Base-by-base conservation (phyloP, 2,888 invertebrate genomes). In the Spilarctia lutea region DNA sequence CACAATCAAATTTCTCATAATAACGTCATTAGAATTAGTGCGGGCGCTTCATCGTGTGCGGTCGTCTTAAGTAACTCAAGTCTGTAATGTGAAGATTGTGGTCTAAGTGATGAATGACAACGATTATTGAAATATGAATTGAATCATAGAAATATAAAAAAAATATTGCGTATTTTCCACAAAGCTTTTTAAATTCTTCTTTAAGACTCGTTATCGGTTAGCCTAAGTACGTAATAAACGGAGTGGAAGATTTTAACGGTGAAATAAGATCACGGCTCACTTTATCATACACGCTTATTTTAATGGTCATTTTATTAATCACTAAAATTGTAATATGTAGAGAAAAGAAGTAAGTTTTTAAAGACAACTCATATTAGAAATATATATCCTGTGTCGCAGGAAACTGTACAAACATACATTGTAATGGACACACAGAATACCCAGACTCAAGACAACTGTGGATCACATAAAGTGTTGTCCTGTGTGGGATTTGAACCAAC, bases 1-100 rank as follows among this genome's bases (percentile, higher is more conserved):
- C 86, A 92, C 91, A 94, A 95, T 95, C 94, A 94, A 91, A 94
- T 94, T 92, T 93, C 92, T 92, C 92, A 95, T 96, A 95, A 94
- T 95, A 94, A 94, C 92, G 89, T 95, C 94, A 95, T 96, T 95
- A 94, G 94, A 96, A 95, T 95, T 95, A 95, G 95, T 94, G 86
- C 91, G 91, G 87, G 86, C 88, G 86, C 85, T 78, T 78, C 94
- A 81, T 90, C 94, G 95, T 96, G 95, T 95, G 95, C 93, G 95
- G 95, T 92, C 81, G 94, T 92, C 80, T 85, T 84, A 81, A 84
- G 85, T 83, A 83, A 86, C 81, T 83, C 79, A 80, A 76, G 81
- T 77, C 48, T 67, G 74, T 78, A 75, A 78, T 71, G 65, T 66
- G 75, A 71, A 75, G 73, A 73, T 39, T 76, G 66, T 20, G 65